Percentiles rank a stretch among this genome's conserved stretches.
phyloP scores from a whole-genome alignment of 2,797 vertebrate genomes.

The Epinephelus malabaricus region DNA sequence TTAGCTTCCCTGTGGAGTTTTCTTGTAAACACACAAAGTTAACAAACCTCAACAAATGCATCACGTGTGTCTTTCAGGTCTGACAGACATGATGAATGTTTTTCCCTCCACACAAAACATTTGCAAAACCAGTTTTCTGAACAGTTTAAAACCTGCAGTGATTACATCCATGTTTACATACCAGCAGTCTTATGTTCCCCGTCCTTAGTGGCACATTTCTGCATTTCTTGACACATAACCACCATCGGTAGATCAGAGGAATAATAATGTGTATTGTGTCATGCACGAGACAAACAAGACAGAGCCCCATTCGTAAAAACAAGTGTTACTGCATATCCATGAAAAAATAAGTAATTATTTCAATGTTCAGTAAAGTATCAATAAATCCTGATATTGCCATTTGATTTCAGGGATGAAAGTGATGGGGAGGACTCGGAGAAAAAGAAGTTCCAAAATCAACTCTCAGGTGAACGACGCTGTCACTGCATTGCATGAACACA shows the following conservation, averaged over 20 bases:
- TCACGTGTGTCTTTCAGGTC: background rate
- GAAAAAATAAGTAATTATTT: background rate
- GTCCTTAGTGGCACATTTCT: background rate
- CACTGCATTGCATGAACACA: background rate
- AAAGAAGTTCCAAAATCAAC: constrained; percentile 96
- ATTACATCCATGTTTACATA: background rate
- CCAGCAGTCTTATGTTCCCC: background rate
- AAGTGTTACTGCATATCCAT: background rate
- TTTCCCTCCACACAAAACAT: background rate
- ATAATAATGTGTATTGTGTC: too few species aligned
- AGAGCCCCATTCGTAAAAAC: too few species aligned
- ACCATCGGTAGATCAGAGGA: background rate
- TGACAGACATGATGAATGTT: background rate
- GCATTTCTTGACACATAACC: background rate
- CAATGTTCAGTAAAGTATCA: too few species aligned
- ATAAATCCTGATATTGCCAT: background rate
- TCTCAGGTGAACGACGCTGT: constrained; percentile 88
- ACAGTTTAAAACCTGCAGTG: background rate
- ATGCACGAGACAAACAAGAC: too few species aligned
- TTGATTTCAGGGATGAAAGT: constrained; percentile 90
- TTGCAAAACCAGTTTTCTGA: background rate
- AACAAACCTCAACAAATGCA: too few species aligned
- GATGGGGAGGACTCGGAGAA: constrained; percentile 92
- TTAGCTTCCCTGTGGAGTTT: background rate
- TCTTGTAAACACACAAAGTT: too few species aligned